phyloP scores from a whole-genome alignment of 2,888 invertebrate species.

The Nebria salina region DNA sequence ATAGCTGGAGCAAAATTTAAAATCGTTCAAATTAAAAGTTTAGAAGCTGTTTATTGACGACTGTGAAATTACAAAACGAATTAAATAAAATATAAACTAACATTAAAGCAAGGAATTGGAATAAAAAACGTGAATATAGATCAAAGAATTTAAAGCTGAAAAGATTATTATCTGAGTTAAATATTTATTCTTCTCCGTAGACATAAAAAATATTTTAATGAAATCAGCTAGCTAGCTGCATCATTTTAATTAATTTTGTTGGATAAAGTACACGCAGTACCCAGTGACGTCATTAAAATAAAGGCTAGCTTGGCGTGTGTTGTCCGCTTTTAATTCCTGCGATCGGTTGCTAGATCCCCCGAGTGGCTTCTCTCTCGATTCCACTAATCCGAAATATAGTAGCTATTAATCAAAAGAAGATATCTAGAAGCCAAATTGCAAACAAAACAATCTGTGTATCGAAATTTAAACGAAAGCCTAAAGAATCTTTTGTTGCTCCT shows the following conservation, averaged over 20 bases:
- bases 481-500: background rate
- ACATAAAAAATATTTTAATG: too few species aligned
- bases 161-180: too few species aligned
- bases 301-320: constrained; percentile 1
- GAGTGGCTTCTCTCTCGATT: background rate
- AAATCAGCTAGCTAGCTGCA: too few species aligned
- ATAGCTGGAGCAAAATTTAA: too few species aligned
- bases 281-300: constrained; percentile 29
- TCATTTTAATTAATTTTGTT: background rate
- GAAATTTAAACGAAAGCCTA: background rate
- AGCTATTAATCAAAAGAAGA: background rate
- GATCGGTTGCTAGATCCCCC: background rate
- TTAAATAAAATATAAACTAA: too few species aligned
- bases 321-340: background rate
- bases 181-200: too few species aligned
- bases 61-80: too few species aligned
- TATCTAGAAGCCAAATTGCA: background rate
- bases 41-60: too few species aligned
- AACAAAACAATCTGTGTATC: background rate
- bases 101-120: too few species aligned
- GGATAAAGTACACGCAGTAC: background rate
- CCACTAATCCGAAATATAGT: background rate
- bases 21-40: too few species aligned
- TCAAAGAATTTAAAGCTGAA: too few species aligned
- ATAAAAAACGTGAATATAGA: too few species aligned